Base-by-base conservation (phyloP, 2,888 invertebrate species). In the Drosophila flavopinicola region DNA sequence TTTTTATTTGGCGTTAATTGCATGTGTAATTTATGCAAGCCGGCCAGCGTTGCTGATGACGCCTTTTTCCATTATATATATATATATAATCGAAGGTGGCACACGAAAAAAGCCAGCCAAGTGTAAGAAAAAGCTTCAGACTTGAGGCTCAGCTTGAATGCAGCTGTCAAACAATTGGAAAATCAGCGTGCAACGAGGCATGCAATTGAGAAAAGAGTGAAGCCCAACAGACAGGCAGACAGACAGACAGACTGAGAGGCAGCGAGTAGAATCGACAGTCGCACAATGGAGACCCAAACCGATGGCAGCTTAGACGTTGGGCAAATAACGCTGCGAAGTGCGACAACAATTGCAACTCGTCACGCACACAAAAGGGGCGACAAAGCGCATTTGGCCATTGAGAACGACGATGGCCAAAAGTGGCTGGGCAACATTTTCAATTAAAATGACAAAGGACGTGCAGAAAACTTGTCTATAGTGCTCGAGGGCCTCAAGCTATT, bases 381-480 rank as follows among this genome's bases (percentile, higher is more conserved):
- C 69, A 66, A 45, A 49, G 61, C 44, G 27, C 41, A 30, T n/a
- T n/a, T n/a, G n/a, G n/a, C n/a, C n/a, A n/a, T 42, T 44, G 52
- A 49, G 39, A 49, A 45, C 42, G 20, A 4, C 20, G 20, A 20
- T 20, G 20, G 20, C 20, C 20, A 20, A 20, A 20, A 20, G 60
- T 15, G 56, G 10, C 27, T 47, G 37, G 32, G 57, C 52, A 66
- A 38, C 59, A 68, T 65, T 83, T 83, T 84, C 84, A 83, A 83
- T 83, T 84, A 83, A 84, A 83, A 75, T 82, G 65, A 82, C 77
- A 84, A 82, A 68, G 66, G 77, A 60, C 33, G 15, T 42, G 37
- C 44, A 39, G 17, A 23, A 39, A 57, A 54, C 39, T 33, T 57
- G 51, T n/a, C n/a, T n/a, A n/a, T 13, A 24, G 42, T 13, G 30